These are phyloP conservation scores for Cyprinodon diabolis DNA, from an alignment of 2,797 vertebrate genomes.

Conservation along the genomic window DNA sequence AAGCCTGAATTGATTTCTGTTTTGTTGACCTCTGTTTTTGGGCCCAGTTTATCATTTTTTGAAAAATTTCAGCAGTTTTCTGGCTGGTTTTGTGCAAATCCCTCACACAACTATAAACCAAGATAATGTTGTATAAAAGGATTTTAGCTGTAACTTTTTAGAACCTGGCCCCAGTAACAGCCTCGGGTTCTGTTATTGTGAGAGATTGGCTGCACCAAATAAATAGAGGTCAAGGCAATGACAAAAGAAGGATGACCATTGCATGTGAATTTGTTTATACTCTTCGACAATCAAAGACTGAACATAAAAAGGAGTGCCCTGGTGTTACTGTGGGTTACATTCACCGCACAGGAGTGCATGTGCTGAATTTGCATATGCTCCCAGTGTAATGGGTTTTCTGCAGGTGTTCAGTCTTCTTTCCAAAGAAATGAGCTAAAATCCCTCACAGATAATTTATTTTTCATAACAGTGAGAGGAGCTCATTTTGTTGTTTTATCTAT, in stretches of 20 bases:
- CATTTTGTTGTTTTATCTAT: neutral
- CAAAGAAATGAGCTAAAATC: neutral
- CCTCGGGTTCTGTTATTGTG: neutral
- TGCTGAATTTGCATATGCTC: slow-evolving; percentile 2
- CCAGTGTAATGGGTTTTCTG: neutral
- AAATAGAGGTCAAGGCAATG: neutral
- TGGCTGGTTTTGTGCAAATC: neutral
- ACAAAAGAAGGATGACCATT: too few relatives aligned
- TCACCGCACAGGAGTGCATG: neutral
- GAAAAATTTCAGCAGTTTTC: neutral
- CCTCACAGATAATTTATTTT: neutral
- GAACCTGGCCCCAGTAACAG: neutral
- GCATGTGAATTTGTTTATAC: neutral
- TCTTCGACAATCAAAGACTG: neutral
- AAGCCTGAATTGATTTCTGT: too few relatives aligned
- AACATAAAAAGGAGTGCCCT: neutral
- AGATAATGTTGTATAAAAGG: neutral
- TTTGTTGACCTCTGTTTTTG: too few relatives aligned
- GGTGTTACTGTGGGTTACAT: neutral
- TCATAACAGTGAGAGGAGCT: neutral
- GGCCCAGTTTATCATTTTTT: too few relatives aligned
- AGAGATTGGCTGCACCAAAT: neutral
- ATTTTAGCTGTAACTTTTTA: neutral
- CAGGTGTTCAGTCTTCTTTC: neutral
- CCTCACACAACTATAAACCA: neutral